Evolutionary conservation across 2,888 invertebrate genomes (phyloP).

Genomic region (Temnothorax rugatulus): DNA sequence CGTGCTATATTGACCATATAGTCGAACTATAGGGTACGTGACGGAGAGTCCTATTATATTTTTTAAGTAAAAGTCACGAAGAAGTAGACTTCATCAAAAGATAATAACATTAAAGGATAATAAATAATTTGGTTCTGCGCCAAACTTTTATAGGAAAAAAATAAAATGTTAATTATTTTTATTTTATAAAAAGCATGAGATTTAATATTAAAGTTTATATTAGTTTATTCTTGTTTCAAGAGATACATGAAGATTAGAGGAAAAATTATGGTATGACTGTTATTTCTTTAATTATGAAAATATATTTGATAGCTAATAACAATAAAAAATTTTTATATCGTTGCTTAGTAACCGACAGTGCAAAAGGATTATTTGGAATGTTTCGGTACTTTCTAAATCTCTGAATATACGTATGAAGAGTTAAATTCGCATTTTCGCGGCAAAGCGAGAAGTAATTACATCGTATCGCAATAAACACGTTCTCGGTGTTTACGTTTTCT

Average conservation of each 20-base stretch:
- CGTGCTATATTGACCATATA: constrained; percentile 75
- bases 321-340: background rate
- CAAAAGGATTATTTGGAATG: background rate
- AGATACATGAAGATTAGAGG: background rate
- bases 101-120: background rate
- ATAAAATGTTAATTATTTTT: background rate
- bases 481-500: constrained; percentile 9
- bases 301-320: background rate
- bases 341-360: background rate
- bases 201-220: background rate
- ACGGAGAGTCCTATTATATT: constrained; percentile 40
- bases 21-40: constrained; percentile 60
- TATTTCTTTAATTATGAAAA: background rate
- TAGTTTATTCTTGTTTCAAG: background rate
- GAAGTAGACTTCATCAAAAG: background rate
- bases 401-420: background rate
- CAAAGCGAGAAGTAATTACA: constrained; percentile 38
- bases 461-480: constrained; percentile 31
- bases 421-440: constrained; percentile 34
- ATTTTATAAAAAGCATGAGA: background rate
- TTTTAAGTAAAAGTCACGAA: constrained; percentile 49
- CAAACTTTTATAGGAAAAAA: background rate
- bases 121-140: background rate
- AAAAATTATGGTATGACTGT: background rate
- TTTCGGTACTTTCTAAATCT: background rate